These are phyloP conservation scores for Crotalus horridus DNA, from an alignment of 2,113 vertebrate genomes.

Conservation along the genomic window DNA sequence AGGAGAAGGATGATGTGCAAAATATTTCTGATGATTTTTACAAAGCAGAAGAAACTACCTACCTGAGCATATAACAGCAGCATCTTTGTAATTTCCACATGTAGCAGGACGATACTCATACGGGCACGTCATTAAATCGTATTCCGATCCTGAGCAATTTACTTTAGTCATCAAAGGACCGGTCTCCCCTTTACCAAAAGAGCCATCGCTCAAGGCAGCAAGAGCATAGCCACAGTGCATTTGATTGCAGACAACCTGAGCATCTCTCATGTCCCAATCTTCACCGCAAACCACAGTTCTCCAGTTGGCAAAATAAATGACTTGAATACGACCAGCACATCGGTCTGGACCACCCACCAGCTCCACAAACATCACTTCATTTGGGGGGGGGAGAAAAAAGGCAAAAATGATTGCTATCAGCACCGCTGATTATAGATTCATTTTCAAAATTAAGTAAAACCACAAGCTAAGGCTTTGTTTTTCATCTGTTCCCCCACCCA, in stretches of 20 bases:
- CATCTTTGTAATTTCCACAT: not conserved
- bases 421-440: not conserved
- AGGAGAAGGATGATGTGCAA: not conserved
- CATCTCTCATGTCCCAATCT: not conserved
- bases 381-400: accelerated
- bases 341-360: not conserved
- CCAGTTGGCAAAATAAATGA: slow-evolving; percentile 13
- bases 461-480: not conserved
- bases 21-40: not conserved
- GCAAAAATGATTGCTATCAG: not conserved
- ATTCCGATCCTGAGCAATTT: not conserved
- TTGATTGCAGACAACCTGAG: not conserved
- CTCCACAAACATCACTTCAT: not conserved
- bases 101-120: not conserved
- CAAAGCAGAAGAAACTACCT: not conserved
- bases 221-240: not conserved
- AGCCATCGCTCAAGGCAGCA: not conserved
- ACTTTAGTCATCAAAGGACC: slow-evolving; percentile 15
- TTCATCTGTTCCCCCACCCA: not conserved
- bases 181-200: not conserved
- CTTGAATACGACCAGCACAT: not conserved
- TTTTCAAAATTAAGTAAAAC: not conserved
- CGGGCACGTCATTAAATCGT: not conserved
- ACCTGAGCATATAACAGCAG: not conserved
- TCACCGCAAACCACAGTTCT: not conserved